These are phyloP conservation scores for Charina bottae DNA, from an alignment of 2,113 vertebrate genomes.

Conservation along the genomic window DNA sequence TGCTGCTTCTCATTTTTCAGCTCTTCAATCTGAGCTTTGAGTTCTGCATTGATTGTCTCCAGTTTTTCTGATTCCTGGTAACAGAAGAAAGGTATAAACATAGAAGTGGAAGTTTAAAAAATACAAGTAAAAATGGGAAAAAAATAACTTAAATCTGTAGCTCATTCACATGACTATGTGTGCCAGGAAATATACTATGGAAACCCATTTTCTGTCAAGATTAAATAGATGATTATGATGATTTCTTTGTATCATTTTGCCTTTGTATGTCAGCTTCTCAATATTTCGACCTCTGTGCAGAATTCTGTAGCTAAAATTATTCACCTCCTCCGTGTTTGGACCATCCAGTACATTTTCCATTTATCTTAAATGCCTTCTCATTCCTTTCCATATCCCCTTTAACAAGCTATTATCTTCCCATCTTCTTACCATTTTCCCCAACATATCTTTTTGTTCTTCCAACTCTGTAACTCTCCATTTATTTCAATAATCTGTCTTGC, in stretches of 20 bases:
- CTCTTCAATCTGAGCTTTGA: slow-evolving; percentile 96
- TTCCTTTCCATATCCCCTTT: background rate
- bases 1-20: slow-evolving; percentile 98
- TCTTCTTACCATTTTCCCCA: background rate
- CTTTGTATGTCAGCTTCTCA: background rate
- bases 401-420: background rate
- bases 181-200: background rate
- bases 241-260: background rate
- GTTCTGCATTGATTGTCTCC: slow-evolving; percentile 91
- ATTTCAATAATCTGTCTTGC: no score
- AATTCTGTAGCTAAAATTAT: background rate
- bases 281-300: background rate
- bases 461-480: background rate
- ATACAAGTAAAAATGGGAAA: background rate
- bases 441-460: background rate
- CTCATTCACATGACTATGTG: background rate
- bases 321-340: background rate
- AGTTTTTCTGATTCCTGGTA: slow-evolving; percentile 94
- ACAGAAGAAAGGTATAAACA: slow-evolving; percentile 21
- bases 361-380: background rate
- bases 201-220: background rate
- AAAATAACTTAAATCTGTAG: background rate
- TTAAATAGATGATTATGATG: background rate
- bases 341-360: background rate
- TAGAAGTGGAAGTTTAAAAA: background rate